A percentile compares a stretch with the other conserved stretches of the same genome.
These are phyloP conservation scores for Spisula solida DNA, from an alignment of 2,888 invertebrate species.

Conservation along the genomic window DNA sequence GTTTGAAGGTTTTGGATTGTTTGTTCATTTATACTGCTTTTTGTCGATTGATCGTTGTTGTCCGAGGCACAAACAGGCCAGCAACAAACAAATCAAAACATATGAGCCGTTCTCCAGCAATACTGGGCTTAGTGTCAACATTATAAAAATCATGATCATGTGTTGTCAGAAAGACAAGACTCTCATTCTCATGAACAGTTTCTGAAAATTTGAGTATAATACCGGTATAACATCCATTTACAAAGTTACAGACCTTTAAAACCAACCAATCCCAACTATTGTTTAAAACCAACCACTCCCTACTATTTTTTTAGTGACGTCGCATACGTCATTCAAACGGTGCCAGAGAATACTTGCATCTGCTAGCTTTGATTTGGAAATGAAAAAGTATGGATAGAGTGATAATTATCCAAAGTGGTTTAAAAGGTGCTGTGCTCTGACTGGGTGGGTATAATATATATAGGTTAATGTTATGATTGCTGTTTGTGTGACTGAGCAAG, in stretches of 20 bases:
- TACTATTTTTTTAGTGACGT: too few relatives aligned
- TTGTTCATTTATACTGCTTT: background rate
- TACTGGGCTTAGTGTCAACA: too few relatives aligned
- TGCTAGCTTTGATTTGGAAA: background rate
- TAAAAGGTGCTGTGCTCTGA: background rate
- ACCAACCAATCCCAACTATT: too few relatives aligned
- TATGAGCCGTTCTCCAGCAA: too few relatives aligned
- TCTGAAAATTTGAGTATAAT: too few relatives aligned
- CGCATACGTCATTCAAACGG: too few relatives aligned
- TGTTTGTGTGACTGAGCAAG: background rate
- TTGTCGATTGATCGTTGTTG: background rate
- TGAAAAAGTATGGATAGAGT: background rate
- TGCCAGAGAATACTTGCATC: background rate
- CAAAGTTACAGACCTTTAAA: too few relatives aligned
- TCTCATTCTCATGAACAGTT: too few relatives aligned
- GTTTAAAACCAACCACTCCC: too few relatives aligned
- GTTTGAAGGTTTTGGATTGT: background rate
- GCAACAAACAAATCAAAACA: background rate
- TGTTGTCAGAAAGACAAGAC: too few relatives aligned
- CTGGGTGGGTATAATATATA: background rate
- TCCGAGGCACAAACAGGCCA: background rate
- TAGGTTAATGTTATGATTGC: background rate
- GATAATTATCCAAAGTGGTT: background rate
- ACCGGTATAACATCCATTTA: too few relatives aligned
- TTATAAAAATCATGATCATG: too few relatives aligned